Percentiles rank a stretch among this genome's conserved stretches.
These are phyloP conservation scores for Napeogenes sylphis DNA, from an alignment of 2,888 invertebrate species.

Conservation along the genomic window DNA sequence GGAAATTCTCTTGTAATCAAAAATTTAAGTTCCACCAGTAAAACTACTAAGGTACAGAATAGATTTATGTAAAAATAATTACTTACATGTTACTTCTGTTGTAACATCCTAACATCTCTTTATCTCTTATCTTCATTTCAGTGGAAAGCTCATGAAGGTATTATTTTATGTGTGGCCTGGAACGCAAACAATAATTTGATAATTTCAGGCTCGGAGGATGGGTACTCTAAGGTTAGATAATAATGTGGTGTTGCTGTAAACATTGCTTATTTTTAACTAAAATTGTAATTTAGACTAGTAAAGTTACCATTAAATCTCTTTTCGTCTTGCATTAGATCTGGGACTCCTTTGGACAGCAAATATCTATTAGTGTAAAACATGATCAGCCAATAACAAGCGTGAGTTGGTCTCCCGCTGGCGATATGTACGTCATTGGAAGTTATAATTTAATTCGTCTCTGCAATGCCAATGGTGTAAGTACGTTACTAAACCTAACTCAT, in stretches of 20 bases:
- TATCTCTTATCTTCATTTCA: constrained; percentile 54
- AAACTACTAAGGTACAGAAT: constrained; percentile 80
- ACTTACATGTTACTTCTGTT: too few relatives aligned
- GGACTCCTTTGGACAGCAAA: constrained; percentile 92
- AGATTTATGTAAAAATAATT: constrained; percentile 1
- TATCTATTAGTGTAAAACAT: constrained; percentile 90
- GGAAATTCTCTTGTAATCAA: constrained; percentile 82
- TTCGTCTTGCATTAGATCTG: constrained; percentile 79
- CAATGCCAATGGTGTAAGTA: constrained; percentile 92
- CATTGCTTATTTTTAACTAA: too few relatives aligned
- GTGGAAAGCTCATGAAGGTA: constrained; percentile 98
- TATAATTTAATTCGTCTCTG: constrained; percentile 95
- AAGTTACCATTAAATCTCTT: too few relatives aligned
- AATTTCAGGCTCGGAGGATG: constrained; percentile 97
- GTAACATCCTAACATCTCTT: background rate
- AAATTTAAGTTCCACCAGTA: constrained; percentile 84
- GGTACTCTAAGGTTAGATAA: constrained; percentile 83
- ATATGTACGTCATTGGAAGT: constrained; percentile 93
- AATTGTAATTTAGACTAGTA: too few relatives aligned
- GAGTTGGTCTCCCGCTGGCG: constrained; percentile 94
- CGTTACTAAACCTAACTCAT: background rate
- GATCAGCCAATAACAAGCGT: constrained; percentile 95
- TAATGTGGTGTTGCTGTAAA: background rate
- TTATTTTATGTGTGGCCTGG: constrained; percentile 96
- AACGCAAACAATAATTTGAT: constrained; percentile 94